Evolutionary conservation across 2,113 vertebrate species (phyloP).

Genomic region (Tylochromis polylepis): DNA sequence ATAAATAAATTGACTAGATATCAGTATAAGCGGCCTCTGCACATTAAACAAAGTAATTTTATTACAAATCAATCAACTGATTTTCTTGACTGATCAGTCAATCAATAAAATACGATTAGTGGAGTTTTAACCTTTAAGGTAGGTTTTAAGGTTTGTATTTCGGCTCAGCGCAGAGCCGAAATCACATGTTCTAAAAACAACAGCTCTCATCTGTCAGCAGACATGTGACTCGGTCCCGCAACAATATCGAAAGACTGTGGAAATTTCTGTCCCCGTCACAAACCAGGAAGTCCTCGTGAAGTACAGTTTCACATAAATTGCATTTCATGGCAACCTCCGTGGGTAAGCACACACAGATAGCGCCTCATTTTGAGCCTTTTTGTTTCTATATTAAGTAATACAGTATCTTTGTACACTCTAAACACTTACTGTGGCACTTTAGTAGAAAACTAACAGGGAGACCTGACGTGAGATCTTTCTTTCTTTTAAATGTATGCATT

Average conservation of each 20-base stretch:
- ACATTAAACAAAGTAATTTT: neutral
- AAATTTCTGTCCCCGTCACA: slow-evolving; percentile 19
- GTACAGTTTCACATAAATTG: neutral
- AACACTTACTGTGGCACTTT: neutral
- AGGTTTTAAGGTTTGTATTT: neutral
- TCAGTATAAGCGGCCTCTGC: neutral
- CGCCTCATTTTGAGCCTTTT: neutral
- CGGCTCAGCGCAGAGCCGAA: neutral
- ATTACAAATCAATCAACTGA: neutral
- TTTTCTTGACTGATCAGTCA: neutral
- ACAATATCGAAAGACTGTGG: slow-evolving; percentile 4
- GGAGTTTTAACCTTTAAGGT: neutral
- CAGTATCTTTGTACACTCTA: neutral
- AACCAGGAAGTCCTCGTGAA: slow-evolving; percentile 39
- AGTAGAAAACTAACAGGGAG: neutral
- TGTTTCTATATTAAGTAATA: neutral
- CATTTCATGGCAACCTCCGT: neutral
- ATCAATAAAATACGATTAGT: neutral
- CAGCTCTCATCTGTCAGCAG: neutral
- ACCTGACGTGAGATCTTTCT: neutral
- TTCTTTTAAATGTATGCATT: neutral
- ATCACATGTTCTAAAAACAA: neutral
- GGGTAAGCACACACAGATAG: neutral
- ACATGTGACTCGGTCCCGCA: slow-evolving; percentile 38
- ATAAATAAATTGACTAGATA: accelerated